Evolutionary conservation across 2,797 vertebrate genomes (phyloP), one percentile per base, ranked within the genome.

Genomic region (Danio tinwini): DNA sequence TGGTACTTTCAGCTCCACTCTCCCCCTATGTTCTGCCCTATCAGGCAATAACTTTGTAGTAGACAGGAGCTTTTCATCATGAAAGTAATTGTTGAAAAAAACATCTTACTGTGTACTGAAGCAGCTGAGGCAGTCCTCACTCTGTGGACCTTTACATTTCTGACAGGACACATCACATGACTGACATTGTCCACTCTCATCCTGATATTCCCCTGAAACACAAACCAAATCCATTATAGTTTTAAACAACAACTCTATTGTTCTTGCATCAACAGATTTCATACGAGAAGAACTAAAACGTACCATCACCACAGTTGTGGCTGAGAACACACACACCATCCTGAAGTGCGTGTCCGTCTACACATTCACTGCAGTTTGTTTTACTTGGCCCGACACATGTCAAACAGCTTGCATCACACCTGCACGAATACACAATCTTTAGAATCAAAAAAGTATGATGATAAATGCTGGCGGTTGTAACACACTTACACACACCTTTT

Each of bases 371-470:
- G 87, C 98, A 99, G 92, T 97, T 95, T 87, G 88, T 92, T 78
- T 91, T 91, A 84, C 95, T 93, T 1, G 93, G 93, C 19, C 96
- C 98, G 80, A 82, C 94, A 89, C 98, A 99, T 13, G 94, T 94
- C 88, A 95, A 91, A 90, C 98, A 99, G 92, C 95, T 97, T 85
- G 92, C 84, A 82, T 98, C 97, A 17, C 98, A 99, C 90, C 98
- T 99, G 87, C 84, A 81, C 82, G 88, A 70, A 81, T 17, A 44
- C 62, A 83, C 52, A 73, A 59, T 74, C 74, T 19, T 14, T 14
- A 56, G 75, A 84, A 74, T 84, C 85, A 82, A 87, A 72, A 44
- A 14, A 45, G 5, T 6, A 65, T 52, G 5, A 56, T 39, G n/a
- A 58, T 37, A 53, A 29, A 17, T 42, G 4, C 21, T 53, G 37